Evolutionary conservation across 2,888 invertebrate genomes (phyloP).

Genomic region (Noctua pronuba): DNA sequence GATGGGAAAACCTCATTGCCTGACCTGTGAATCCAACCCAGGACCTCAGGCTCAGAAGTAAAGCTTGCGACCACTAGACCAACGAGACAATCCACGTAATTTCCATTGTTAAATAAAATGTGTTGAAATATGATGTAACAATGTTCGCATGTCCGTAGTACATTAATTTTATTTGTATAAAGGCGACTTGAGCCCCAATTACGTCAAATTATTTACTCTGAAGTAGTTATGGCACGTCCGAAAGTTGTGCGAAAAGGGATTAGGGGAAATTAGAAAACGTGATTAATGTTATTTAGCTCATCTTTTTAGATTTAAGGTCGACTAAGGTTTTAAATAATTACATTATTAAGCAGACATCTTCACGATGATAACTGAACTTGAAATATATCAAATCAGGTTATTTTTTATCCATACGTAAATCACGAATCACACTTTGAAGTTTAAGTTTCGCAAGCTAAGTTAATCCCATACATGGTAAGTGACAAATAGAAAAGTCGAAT

Average conservation of each 20-base stretch:
- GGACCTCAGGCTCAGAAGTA: background rate
- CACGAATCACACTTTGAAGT: background rate
- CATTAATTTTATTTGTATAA: slow-evolving; percentile 50
- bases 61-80: no score
- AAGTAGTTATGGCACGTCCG: slow-evolving; percentile 27
- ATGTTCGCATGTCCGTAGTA: slow-evolving; percentile 49
- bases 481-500: background rate
- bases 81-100: background rate
- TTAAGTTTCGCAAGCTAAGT: background rate
- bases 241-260: slow-evolving; percentile 29
- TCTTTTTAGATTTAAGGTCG: background rate
- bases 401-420: background rate
- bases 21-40: background rate
- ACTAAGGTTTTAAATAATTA: background rate
- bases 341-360: background rate
- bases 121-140: slow-evolving; percentile 33
- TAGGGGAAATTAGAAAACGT: slow-evolving; percentile 26
- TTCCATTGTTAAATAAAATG: slow-evolving; percentile 4
- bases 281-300: slow-evolving; percentile 19
- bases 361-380: background rate
- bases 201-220: slow-evolving; percentile 46
- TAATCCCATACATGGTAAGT: background rate
- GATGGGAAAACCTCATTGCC: background rate
- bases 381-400: background rate
- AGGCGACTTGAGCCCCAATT: slow-evolving; percentile 50